Base-by-base conservation (phyloP, 1,140 invertebrate species). In the Drosophila ambigua region DNA sequence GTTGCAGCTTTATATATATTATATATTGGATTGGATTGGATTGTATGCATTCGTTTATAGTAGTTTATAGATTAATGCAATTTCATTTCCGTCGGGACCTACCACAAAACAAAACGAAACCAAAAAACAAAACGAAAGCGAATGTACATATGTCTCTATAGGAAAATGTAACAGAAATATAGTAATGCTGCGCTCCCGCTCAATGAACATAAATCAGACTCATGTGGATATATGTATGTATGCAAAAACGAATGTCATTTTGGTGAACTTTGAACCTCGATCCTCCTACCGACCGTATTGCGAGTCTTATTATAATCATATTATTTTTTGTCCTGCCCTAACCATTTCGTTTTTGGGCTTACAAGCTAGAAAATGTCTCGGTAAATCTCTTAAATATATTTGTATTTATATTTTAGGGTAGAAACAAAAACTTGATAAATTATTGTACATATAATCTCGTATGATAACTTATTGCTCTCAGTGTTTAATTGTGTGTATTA, bases 391-490 rank as follows among this genome's bases (percentile, higher is more conserved):
- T 69, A 69, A 9, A 59, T 61, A 72, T 64, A 50, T 31, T 49
- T 61, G 41, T 48, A 52, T 73, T 58, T 55, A 28, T 58, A 62
- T 72, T 62, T 62, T 54, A 53, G 26, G 26, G 6, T 51, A 60
- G 39, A 62, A 63, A 64, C 51, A 45, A 73, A 72, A 79, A 82
- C 68, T 77, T 77, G 62, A 59, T 77, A 58, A 63, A 77, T 58
- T 77, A 55, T 62, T 49, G 68, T 81, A 77, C 67, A 77, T 81
- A 73, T 77, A 28, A 28, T 28, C 26, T 28, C 26, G 26, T 28
- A 82, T 67, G 46, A 73, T 82, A 81, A 77, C 79, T 81, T 81
- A 81, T 61, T 77, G 44, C 48, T 63, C 23, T 61, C 52, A 23
- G 57, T 69, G 15, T 62, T n/a, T 43, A 8, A 41, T 23, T 61